A percentile compares a stretch with the other conserved stretches of the same genome.
phyloP scores from a whole-genome alignment of 1,140 invertebrate genomes.

The Ceratitis capitata region DNA sequence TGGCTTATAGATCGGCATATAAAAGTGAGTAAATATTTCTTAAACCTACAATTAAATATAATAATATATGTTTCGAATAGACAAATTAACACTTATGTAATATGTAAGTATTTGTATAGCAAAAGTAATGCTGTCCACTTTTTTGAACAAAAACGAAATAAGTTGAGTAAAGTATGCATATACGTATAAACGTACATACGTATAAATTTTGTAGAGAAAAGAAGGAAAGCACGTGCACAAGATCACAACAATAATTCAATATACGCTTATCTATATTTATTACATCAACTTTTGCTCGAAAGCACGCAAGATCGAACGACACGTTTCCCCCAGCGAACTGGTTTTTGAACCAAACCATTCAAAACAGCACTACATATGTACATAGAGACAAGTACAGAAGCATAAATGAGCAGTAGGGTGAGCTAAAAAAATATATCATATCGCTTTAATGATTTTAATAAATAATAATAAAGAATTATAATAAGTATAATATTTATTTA shows the following conservation, averaged over 20 bases:
- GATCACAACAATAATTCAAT: background rate
- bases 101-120: background rate
- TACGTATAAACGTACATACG: background rate
- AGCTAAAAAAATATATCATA: too few relatives aligned
- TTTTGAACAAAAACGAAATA: background rate
- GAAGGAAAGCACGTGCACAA: background rate
- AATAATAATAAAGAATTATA: too few relatives aligned
- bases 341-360: background rate
- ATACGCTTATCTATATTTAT: background rate
- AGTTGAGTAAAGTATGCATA: background rate
- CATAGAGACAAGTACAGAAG: background rate
- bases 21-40: slow-evolving; percentile 75
- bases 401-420: background rate
- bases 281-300: background rate
- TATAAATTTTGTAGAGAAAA: background rate
- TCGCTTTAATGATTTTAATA: too few relatives aligned
- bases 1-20: slow-evolving; percentile 90
- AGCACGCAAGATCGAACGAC: background rate
- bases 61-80: too few relatives aligned
- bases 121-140: background rate
- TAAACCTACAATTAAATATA: background rate
- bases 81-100: background rate
- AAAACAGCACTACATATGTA: background rate
- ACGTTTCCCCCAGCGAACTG: background rate
- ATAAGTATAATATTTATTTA: too few relatives aligned